phyloP scores from a whole-genome alignment of 1,140 invertebrate species.

The Pseudomyrmex cubaensis region DNA sequence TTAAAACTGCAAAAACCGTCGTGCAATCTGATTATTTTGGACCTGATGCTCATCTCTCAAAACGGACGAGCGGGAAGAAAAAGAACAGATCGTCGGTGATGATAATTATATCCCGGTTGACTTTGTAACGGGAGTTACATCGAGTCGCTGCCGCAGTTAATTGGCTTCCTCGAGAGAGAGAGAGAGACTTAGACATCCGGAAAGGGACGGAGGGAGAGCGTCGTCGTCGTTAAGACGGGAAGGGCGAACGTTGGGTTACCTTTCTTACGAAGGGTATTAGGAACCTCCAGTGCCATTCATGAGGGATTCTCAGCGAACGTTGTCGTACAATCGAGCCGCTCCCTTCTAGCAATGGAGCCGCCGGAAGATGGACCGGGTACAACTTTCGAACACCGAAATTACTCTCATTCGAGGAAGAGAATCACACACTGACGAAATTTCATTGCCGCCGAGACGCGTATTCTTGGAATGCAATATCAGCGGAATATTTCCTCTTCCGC shows the following conservation, averaged over 20 bases:
- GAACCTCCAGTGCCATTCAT: conserved; percentile 41
- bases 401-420: conserved; percentile 4
- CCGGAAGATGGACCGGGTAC: not conserved
- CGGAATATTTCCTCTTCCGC: not conserved
- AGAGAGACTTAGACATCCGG: conserved; percentile 39
- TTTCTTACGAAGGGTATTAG: conserved; percentile 68
- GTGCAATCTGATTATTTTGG: conserved; percentile 13
- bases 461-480: conserved; percentile 14
- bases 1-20: not conserved
- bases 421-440: conserved; percentile 34
- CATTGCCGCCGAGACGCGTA: not conserved
- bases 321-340: conserved; percentile 55
- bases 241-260: conserved; percentile 55
- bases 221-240: conserved; percentile 54
- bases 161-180: conserved; percentile 49
- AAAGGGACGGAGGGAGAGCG: conserved; percentile 60
- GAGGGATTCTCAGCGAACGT: conserved; percentile 51
- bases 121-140: conserved; percentile 46
- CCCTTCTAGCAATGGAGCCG: not conserved
- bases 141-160: conserved; percentile 47
- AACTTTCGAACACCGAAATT: conserved; percentile 48
- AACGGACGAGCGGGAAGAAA: not conserved
- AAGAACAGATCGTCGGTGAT: not conserved
- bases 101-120: conserved; percentile 13
- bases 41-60: not conserved